A percentile compares a stretch with the other conserved stretches of the same genome.
Conservation (phyloP, 2,113 vertebrate species). For the Lanius collurio region DNA sequence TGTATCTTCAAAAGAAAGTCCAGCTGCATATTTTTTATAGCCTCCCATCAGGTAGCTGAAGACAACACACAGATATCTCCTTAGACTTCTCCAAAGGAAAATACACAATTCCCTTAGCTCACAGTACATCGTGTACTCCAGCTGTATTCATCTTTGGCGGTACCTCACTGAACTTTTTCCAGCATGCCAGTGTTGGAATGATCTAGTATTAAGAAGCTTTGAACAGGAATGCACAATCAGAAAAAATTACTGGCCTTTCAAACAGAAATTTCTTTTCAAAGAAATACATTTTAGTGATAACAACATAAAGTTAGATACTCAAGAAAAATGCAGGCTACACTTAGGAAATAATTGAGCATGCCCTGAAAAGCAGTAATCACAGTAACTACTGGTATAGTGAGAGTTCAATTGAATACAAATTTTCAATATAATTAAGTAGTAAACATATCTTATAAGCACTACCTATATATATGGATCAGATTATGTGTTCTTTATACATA, state of each 20-base stretch:
- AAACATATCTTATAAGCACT: background rate
- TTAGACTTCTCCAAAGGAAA: background rate
- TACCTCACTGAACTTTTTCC: background rate
- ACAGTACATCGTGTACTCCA: background rate
- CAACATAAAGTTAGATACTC: background rate
- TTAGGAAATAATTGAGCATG: background rate
- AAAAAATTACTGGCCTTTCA: background rate
- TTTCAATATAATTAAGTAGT: background rate
- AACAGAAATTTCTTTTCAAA: background rate
- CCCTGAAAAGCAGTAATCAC: background rate
- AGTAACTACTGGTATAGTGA: background rate
- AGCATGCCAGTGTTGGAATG: background rate
- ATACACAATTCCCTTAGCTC: background rate
- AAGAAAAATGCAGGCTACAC: background rate
- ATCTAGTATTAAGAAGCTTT: background rate
- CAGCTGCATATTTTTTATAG: background rate
- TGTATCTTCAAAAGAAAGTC: background rate
- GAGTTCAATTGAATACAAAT: background rate
- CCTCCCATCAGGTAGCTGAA: background rate
- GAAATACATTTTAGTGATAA: background rate
- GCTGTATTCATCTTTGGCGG: rapidly evolving
- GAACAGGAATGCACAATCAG: background rate
- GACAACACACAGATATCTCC: background rate
- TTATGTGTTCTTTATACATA: background rate
- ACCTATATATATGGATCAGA: background rate